phyloP scores from a whole-genome alignment of 2,797 vertebrate genomes.

The Coracias cyanogaster region DNA sequence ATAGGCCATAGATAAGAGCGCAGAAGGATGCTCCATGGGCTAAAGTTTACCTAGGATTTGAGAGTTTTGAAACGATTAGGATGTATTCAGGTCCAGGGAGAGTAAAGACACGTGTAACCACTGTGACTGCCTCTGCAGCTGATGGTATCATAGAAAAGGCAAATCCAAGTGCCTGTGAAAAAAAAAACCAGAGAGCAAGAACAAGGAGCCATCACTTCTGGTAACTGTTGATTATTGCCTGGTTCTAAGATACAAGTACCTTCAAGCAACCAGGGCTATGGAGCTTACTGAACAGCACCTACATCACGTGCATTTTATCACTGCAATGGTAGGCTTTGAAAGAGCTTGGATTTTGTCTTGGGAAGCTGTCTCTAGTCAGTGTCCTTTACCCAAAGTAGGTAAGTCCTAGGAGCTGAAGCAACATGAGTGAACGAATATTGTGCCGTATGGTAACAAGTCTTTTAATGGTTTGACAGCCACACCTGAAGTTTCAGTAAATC shows the following conservation, averaged over 20 bases:
- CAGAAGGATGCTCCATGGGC: background rate
- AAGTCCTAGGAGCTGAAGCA: background rate
- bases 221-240: background rate
- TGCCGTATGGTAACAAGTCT: background rate
- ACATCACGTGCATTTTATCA: background rate
- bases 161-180: background rate
- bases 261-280: background rate
- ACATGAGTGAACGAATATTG: fast-evolving
- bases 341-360: background rate
- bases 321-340: background rate
- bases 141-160: background rate
- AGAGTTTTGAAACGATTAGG: background rate
- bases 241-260: background rate
- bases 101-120: background rate
- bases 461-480: background rate
- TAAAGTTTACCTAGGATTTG: background rate
- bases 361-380: background rate
- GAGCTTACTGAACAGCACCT: background rate
- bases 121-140: background rate
- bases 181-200: background rate
- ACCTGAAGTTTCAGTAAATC: background rate
- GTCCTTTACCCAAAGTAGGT: background rate
- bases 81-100: background rate
- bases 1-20: background rate
- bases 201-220: background rate